Base-by-base conservation (phyloP, 2,113 vertebrate genomes). In the Dasyornis broadbenti region DNA sequence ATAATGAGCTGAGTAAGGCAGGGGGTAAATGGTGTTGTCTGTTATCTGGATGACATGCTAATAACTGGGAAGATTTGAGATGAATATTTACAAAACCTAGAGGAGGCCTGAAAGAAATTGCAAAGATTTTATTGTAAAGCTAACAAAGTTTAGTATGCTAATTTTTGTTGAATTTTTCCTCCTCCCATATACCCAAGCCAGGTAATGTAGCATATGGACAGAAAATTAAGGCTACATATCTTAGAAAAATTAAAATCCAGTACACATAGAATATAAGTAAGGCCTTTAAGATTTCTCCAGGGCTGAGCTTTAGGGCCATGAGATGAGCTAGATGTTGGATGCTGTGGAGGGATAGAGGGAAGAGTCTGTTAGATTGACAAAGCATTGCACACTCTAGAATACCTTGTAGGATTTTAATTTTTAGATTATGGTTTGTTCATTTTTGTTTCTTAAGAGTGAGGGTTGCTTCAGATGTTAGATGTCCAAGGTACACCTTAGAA, bases 1-100 rank as follows among this genome's bases (percentile, higher is more conserved):
- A 85, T 87, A 95, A 96, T 92, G 89, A 94, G 53, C 69, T 79
- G 69, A 75, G 65, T 60, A 72, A 94, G 81, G 94, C 89, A 91
- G 95, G 93, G 92, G 92, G 93, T 94, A 95, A 94, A 94, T 95
- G 40, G 28, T 95, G 57, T 44, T 97, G 81, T 95, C 96, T 95
- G 61, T 96, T 94, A 85, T 76, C 65, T 82, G 37, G 45, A 92
- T 91, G 94, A 92, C 81, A 82, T 53, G 49, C 84, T 95, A 95
- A 95, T 92, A 95, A 91, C 83, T 65, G 86, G 65, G 61, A 92
- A 89, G 40, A 92, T 79, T 92, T 95, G 78, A 91, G 40, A 95
- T 81, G 65, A 92, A 72, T 86, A 53, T 87, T 92, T 95, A 82
- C 57, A 95, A 91, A 95, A 86, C 53, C 53, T 61, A 65, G 49